phyloP scores from a whole-genome alignment of 1,140 invertebrate species.

The Aphidius ervi region DNA sequence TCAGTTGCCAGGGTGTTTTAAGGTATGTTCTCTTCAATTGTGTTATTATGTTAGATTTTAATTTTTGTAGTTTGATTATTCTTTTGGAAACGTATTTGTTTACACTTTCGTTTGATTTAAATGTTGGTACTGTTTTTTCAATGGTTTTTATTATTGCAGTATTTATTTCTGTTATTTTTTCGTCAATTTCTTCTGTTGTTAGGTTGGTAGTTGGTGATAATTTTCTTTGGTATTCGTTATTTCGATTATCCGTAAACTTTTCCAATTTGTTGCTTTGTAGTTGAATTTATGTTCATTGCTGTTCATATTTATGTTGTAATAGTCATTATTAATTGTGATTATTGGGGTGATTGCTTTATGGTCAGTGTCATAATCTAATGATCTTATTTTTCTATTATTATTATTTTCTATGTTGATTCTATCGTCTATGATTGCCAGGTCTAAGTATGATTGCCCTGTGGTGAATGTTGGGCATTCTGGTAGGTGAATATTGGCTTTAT shows the following conservation, averaged over 20 bases:
- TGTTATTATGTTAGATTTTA: slow-evolving; percentile 16
- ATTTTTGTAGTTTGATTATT: slow-evolving; percentile 18
- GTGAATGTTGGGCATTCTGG: not conserved
- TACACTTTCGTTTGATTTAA: not conserved
- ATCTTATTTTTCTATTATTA: not conserved
- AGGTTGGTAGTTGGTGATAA: slow-evolving; percentile 21
- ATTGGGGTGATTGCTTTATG: slow-evolving; percentile 5
- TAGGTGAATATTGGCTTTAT: too few species aligned
- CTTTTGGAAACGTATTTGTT: slow-evolving; percentile 14
- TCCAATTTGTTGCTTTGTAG: slow-evolving; percentile 25
- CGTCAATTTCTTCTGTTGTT: slow-evolving; percentile 22
- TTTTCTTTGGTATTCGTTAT: not conserved
- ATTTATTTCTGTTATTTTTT: slow-evolving; percentile 6
- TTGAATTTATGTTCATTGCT: not conserved
- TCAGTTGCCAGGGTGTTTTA: not conserved
- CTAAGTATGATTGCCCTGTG: slow-evolving; percentile 9
- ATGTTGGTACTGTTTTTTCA: slow-evolving; percentile 14
- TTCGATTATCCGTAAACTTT: slow-evolving; percentile 16
- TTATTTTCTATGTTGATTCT: slow-evolving; percentile 2
- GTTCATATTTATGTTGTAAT: not conserved
- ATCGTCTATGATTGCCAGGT: slow-evolving; percentile 13
- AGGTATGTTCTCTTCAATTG: not conserved
- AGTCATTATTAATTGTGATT: not conserved
- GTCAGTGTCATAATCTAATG: slow-evolving; percentile 11
- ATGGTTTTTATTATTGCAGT: slow-evolving; percentile 13